Percentiles rank a stretch among this genome's conserved stretches.
phyloP scores from a whole-genome alignment of 2,888 invertebrate genomes.

The Cataglyphis livida region DNA sequence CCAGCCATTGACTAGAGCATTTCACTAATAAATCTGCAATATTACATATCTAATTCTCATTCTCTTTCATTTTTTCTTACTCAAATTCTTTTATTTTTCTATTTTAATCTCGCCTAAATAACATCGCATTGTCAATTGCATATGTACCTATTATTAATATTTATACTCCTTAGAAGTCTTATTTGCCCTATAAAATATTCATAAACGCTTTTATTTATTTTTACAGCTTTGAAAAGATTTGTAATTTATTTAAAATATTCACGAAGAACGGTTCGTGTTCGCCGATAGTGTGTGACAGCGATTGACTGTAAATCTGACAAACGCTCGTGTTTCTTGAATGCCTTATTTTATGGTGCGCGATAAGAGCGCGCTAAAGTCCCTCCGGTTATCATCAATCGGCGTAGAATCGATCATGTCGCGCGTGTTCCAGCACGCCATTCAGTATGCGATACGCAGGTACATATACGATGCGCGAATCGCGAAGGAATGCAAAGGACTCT shows the following conservation, averaged over 20 bases:
- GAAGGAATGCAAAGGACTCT: conserved; percentile 45
- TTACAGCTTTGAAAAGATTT: neutral
- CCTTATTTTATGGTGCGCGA: conserved; percentile 1
- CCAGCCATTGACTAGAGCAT: neutral
- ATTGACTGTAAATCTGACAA: conserved; percentile 25
- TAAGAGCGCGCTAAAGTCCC: conserved; percentile 3
- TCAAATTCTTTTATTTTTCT: neutral
- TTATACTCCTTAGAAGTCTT: neutral
- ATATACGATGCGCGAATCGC: conserved; percentile 21
- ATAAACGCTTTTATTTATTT: neutral
- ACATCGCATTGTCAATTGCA: neutral
- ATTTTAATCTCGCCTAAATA: neutral
- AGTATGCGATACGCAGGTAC: neutral
- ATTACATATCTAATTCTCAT: neutral
- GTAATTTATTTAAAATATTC: neutral
- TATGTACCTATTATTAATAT: neutral
- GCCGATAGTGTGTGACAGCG: conserved; percentile 4
- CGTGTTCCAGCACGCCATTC: neutral
- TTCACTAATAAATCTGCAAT: neutral
- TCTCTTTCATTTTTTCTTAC: neutral
- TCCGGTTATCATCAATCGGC: conserved; percentile 23
- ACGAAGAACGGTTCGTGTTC: neutral
- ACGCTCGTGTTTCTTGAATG: neutral
- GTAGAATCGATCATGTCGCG: neutral
- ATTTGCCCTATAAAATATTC: neutral